Evolutionary conservation across 35 echinoderm and acorn worm species (phyloP).

Genomic region (Apostichopus japonicus): DNA sequence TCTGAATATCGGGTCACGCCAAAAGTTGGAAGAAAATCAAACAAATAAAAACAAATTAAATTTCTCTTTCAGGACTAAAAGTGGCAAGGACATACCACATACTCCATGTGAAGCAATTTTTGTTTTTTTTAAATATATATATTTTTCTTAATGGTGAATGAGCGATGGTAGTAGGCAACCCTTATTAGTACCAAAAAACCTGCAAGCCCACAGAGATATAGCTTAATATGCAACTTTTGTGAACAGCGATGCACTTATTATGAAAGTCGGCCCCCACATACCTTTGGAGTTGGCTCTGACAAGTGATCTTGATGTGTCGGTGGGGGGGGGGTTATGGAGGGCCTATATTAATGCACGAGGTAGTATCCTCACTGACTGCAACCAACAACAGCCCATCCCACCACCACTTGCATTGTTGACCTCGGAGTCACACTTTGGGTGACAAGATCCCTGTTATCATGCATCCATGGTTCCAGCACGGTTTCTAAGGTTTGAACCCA

Average conservation of each 20-base stretch:
- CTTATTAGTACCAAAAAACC: background rate
- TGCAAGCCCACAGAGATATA: background rate
- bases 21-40: too few relatives aligned
- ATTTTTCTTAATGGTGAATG: too few relatives aligned
- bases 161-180: background rate
- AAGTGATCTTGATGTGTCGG: too few relatives aligned
- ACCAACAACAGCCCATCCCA: background rate
- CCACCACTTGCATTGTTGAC: background rate
- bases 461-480: background rate
- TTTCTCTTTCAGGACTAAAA: background rate
- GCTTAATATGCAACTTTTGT: slow-evolving; percentile 1
- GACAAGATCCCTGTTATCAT: too few relatives aligned
- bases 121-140: background rate
- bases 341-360: background rate
- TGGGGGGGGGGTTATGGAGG: too few relatives aligned
- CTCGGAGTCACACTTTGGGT: background rate
- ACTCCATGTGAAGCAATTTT: background rate
- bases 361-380: background rate
- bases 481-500: background rate
- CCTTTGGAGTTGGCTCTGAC: too few relatives aligned
- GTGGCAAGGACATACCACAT: background rate
- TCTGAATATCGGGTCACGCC: too few relatives aligned
- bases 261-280: too few relatives aligned
- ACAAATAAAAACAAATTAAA: background rate
- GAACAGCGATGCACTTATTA: background rate